Evolutionary conservation across 2,113 vertebrate species (phyloP), one percentile per base, ranked within the genome.

Genomic region (Platichthys stellatus): DNA sequence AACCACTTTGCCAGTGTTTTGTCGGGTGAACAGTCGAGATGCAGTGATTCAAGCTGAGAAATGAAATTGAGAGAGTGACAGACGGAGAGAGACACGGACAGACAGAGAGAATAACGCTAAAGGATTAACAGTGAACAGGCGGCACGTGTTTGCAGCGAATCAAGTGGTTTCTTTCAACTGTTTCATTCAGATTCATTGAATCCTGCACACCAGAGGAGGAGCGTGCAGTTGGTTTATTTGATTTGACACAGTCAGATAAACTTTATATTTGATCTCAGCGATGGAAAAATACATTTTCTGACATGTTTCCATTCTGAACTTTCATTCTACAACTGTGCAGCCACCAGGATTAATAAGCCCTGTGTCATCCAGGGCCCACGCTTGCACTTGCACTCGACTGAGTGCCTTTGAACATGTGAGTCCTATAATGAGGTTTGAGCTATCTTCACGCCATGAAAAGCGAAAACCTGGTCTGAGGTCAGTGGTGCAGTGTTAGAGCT

Each of bases 11-110:
- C 74, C 83, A 73, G 60, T 21, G 72, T 68, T 84, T 75, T 4
- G 69, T 69, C 80, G 56, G 38, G 72, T 75, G 88, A 76, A 82
- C 82, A 74, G 86, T 70, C 9, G 59, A 63, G 85, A 63, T 35
- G 66, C 64, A 54, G 35, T 2, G 53, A 69, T 43, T 81, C 83
- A 84, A 90, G 83, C 81, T 76, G 83, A 81, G 77, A 85, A 90
- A 83, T 88, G 71, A 86, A 83, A 89, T 74, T 76, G 78, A 87
- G 68, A 81, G 70, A 72, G 63, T 80, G 75, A 85, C 79, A 81
- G 78, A 81, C 54, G 35, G 74, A 67, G 47, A 68, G 21, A 76
- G 12, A 56, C 15, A 8, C 18, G 64, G 64, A 59, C 62, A 58
- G 69, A 63, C n/a, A 49, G 20, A 20, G 23, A 53, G 11, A 57